Evolutionary conservation across 1,140 invertebrate genomes (phyloP).

Genomic region (Dolichoris vasculosae): DNA sequence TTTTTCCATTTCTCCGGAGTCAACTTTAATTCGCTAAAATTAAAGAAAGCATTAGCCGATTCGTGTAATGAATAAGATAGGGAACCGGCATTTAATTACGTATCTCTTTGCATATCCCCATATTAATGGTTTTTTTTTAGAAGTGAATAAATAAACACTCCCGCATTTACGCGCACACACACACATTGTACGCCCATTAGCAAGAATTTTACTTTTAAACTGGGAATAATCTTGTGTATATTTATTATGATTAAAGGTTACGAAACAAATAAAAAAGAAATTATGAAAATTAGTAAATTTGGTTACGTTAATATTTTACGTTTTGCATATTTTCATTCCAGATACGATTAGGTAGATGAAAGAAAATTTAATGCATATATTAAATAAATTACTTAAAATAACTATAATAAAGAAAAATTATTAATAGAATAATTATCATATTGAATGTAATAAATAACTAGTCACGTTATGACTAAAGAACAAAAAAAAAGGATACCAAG

Average conservation of each 20-base stretch:
- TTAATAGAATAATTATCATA: too few relatives aligned
- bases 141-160: too few relatives aligned
- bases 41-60: background rate
- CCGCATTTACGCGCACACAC: background rate
- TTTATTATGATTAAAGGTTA: constrained; percentile 24
- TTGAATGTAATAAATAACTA: too few relatives aligned
- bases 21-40: constrained; percentile 19
- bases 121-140: constrained; percentile 22
- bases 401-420: too few relatives aligned
- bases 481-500: too few relatives aligned
- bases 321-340: too few relatives aligned
- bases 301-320: too few relatives aligned
- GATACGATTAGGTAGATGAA: too few relatives aligned
- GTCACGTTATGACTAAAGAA: too few relatives aligned
- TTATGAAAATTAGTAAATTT: background rate
- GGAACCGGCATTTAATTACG: constrained; percentile 32
- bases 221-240: background rate
- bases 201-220: constrained; percentile 27
- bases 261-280: constrained; percentile 26
- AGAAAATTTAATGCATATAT: too few relatives aligned
- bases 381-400: too few relatives aligned
- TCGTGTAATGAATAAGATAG: background rate
- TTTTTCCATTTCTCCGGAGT: background rate
- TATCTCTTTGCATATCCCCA: constrained; percentile 26
- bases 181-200: background rate